phyloP scores from a whole-genome alignment of 2,113 vertebrate genomes.

The Alligator mississippiensis region DNA sequence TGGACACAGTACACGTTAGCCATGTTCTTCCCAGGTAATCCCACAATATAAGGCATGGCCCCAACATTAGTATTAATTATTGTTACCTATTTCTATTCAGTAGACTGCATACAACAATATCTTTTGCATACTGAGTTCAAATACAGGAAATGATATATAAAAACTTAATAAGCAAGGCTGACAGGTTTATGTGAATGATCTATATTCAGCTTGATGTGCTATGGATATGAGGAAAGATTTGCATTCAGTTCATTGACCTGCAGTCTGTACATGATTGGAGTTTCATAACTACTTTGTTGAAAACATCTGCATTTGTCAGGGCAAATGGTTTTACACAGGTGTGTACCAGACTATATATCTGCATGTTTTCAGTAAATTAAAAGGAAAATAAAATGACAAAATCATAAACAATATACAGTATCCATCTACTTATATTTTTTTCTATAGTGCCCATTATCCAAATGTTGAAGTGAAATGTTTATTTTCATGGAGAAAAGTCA shows the following conservation, averaged over 20 bases:
- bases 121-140: not conserved
- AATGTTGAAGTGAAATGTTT: not conserved
- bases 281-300: not conserved
- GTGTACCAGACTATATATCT: conserved; percentile 2
- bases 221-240: conserved; percentile 47
- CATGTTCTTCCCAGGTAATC: not conserved
- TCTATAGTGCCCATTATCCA: not conserved
- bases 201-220: conserved; percentile 41
- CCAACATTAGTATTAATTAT: not conserved
- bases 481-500: not conserved
- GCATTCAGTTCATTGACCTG: conserved; percentile 65
- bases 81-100: not conserved
- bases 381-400: not conserved
- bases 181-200: conserved; percentile 54
- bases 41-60: not conserved
- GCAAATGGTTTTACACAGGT: not conserved
- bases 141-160: not conserved
- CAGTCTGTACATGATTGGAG: conserved; percentile 31
- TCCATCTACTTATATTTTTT: conserved; percentile 26
- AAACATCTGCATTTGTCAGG: conserved; percentile 46
- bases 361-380: conserved; percentile 53
- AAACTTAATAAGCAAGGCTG: fast-evolving
- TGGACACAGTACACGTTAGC: not conserved
- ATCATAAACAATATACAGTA: conserved; percentile 21
- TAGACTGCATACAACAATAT: fast-evolving